Evolutionary conservation across 2,797 vertebrate genomes (phyloP).

Genomic region (Antennarius maculatus): DNA sequence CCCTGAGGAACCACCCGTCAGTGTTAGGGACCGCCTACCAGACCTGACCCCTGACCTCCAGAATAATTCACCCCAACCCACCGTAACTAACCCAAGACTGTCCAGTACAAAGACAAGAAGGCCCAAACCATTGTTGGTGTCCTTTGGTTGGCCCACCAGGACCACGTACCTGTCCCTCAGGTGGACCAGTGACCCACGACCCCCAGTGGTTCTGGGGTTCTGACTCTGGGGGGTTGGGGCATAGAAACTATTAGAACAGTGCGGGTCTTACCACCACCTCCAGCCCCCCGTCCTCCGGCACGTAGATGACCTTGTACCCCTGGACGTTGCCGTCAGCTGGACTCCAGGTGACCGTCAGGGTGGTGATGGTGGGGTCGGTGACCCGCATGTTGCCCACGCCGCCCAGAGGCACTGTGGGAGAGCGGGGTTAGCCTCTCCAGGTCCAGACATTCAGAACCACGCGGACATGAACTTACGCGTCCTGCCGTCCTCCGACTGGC

Average conservation of each 20-base stretch:
- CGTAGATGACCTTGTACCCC: conserved; percentile 93
- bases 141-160: too few species aligned
- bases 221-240: too few species aligned
- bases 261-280: conserved; percentile 71
- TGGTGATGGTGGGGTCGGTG: conserved; percentile 89
- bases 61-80: not conserved
- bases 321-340: conserved; percentile 94
- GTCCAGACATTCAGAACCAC: too few species aligned
- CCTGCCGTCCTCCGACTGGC: conserved; percentile 91
- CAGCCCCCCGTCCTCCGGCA: conserved; percentile 85
- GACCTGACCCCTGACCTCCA: conserved; percentile 21
- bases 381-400: conserved; percentile 88
- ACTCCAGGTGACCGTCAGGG: conserved; percentile 91
- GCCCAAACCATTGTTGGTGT: too few species aligned
- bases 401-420: conserved; percentile 85
- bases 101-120: too few species aligned
- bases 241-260: too few species aligned
- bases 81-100: too few species aligned
- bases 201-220: too few species aligned
- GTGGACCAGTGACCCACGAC: too few species aligned
- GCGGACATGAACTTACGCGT: conserved; percentile 83
- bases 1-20: not conserved
- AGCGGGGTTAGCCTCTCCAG: too few species aligned
- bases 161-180: too few species aligned
- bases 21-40: not conserved